Base-by-base conservation (phyloP, 2,888 invertebrate genomes). In the Hypolimnas misippus region DNA sequence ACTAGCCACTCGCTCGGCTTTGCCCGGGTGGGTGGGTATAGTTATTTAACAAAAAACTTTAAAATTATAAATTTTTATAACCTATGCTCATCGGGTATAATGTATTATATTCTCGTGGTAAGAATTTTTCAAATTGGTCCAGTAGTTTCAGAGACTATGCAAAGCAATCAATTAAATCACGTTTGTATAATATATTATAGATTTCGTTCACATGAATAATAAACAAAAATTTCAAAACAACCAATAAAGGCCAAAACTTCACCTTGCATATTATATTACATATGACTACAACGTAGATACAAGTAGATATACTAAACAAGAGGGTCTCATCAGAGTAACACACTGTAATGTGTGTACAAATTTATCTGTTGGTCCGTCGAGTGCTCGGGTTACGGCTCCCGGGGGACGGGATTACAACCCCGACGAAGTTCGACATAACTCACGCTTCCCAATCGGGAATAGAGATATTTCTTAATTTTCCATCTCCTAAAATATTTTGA, bases 301-400 rank as follows among this genome's bases (percentile, higher is more conserved):
- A 25, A 38, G 12, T 33, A 17, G 38, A 35, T 49, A 54, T 49
- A 46, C 55, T 31, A 42, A 60, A 49, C 29, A 21, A 29, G 31
- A 29, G 50, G 64, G 57, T 42, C 56, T 42, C 42, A 57, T 40
- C 57, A 35, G 52, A 63, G 68, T 75, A 76, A 82, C 77, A 76
- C 82, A 82, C 73, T 83, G 82, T 82, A 76, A 83, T 83, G 75
- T 74, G 79, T 76, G 77, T 82, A 86, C 83, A 84, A 85, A 85
- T 86, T 81, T 84, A 82, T 85, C 83, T 83, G 76, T 86, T 81
- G 83, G 85, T 84, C 76, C 73, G 72, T 70, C 72, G 72, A 70
- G 57, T 16, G 62, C 77, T 86, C 84, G 73, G 64, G 80, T 87
- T 86, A 85, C 87, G 76, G 74, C 76, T 80, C 87, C 81, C 85